These are phyloP conservation scores for Acrobasis consociella DNA, from an alignment of 2,888 invertebrate species.

Conservation along the genomic window DNA sequence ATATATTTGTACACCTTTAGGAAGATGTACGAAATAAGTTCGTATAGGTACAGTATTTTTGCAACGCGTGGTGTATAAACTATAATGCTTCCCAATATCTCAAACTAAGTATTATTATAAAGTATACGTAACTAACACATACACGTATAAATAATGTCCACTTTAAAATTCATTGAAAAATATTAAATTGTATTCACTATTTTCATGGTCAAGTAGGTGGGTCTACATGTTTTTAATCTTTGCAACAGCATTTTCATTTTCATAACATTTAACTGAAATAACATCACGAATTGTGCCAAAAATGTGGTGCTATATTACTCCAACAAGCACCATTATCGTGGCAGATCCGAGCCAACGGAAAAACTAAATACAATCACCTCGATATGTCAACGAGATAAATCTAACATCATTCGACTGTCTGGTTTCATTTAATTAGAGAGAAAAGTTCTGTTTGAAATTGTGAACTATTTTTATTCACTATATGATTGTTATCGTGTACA, in stretches of 20 bases:
- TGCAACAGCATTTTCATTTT: neutral
- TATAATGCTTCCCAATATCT: too few species aligned
- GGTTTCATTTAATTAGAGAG: neutral
- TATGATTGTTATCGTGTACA: neutral
- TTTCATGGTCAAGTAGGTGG: neutral
- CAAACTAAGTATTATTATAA: too few species aligned
- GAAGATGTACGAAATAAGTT: too few species aligned
- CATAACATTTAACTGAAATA: constrained; percentile 6
- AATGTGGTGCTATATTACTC: constrained; percentile 17
- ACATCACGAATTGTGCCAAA: constrained; percentile 2
- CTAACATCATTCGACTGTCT: constrained; percentile 9
- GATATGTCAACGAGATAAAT: constrained; percentile 8
- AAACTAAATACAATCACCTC: constrained; percentile 7
- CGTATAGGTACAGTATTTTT: too few species aligned
- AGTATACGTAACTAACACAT: too few species aligned
- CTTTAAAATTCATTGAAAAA: neutral
- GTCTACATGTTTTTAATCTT: neutral
- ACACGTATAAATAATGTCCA: too few species aligned
- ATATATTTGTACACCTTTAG: too few species aligned
- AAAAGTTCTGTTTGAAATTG: neutral
- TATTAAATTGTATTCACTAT: neutral
- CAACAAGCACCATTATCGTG: constrained; percentile 10
- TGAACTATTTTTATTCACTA: constrained; percentile 1
- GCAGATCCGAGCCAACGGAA: constrained; percentile 11
- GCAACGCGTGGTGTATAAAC: too few species aligned